Evolutionary conservation across 2,797 vertebrate species (phyloP), one percentile per base, ranked within the genome.

Genomic region (Cossypha dichroa): DNA sequence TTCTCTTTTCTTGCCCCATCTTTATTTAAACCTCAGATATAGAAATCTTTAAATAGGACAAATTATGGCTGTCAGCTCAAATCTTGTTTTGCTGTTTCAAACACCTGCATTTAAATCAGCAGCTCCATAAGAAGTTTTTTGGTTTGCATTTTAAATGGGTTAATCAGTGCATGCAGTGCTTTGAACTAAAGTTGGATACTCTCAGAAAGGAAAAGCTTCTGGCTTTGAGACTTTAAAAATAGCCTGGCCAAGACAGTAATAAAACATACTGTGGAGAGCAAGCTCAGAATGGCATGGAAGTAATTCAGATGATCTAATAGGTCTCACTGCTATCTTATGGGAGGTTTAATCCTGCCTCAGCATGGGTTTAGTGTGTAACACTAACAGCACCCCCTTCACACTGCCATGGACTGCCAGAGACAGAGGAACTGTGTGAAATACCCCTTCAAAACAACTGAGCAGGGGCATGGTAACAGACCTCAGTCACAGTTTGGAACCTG

Each of bases 191-290:
- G 68, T 73, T 90, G 91, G 81, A 51, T 68, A 46, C 86, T 80
- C 92, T 96, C 91, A 87, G 94, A 96, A 95, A 93, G 96, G 85
- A 95, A 94, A 95, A 87, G 89, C 88, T 95, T 86, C 93, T 93
- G 90, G 59, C 55, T 90, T 90, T 84, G 64, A 85, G 83, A 31
- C 88, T 95, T 96, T 79, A 96, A 95, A 97, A 96, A 96, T 91
- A 95, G 91, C 74, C 78, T 66, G 69, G 58, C 79, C 77, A 90
- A 78, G 93, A 87, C 92, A 84, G 55, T 81, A 94, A 95, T 85
- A 93, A 97, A 96, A 85, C 74, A 87, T 77, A 75, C 80, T 88
- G 91, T 40, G 79, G 82, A 66, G 76, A 86, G 62, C 88, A 76
- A 94, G 88, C 93, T 94, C 69, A 69, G 70, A 94, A 94, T 89